Evolutionary conservation across 2,113 vertebrate species (phyloP), one percentile per base, ranked within the genome.

Genomic region (Psilopsiagon aymara): DNA sequence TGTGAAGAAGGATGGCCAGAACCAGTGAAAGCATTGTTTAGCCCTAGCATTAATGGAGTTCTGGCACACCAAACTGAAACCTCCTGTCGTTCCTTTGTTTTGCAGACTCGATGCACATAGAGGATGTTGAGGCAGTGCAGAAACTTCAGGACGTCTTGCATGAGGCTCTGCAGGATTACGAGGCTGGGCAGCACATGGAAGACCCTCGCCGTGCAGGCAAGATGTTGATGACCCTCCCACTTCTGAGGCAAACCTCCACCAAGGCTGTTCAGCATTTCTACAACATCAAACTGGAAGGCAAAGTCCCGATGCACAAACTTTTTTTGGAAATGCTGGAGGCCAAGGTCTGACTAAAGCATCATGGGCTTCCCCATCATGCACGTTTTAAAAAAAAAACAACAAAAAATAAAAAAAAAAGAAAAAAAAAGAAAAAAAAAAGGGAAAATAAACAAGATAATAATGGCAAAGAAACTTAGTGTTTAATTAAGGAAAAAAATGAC

Each of bases 251-350:
- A 98, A 99, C 99, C 44, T 99, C 99, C 97, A 99, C 99, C 97
- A 99, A 99, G 98, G 99, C 99, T 2, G 99, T 99, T 97, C 99
- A 99, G 97, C 99, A 99, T 97, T 99, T 99, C 98, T 99, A 99
- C 98, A 99, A 99, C 98, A 99, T 99, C 98, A 99, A 99, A 98
- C 99, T 99, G 91, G 99, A 99, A 98, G 99, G 99, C 98, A 99
- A 99, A 97, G 99, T 99, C 94, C 99, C 99, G 97, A 99, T 99
- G 99, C 99, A 99, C 99, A 99, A 99, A 99, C 99, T 99, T 96
- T 99, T 99, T 99, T 98, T 99, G 99, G 99, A 99, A 99, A 99
- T 99, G 98, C 99, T 99, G 97, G 99, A 99, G 98, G 99, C 99
- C 97, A 99, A 99, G 98, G 99, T 99, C 97, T 99, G 99, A 99